phyloP scores from a whole-genome alignment of 1,140 invertebrate genomes.

The fruit fly (Drosophila melanogaster) region DNA sequence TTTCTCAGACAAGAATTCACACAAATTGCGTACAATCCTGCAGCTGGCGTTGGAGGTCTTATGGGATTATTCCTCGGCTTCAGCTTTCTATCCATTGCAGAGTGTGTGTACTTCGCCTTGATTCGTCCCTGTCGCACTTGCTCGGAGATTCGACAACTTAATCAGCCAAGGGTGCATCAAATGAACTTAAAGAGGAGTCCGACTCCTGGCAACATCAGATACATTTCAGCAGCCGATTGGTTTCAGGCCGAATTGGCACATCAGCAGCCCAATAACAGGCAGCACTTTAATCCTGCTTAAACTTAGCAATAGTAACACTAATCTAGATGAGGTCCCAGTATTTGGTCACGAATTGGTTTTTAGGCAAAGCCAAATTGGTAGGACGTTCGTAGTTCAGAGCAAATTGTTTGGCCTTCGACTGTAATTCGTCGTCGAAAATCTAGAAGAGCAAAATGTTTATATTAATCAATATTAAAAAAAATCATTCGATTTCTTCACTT shows the following conservation, averaged over 20 bases:
- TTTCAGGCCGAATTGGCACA: conserved; percentile 40
- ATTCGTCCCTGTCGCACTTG: conserved; percentile 86
- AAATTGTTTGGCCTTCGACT: conserved; percentile 87
- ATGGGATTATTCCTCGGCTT: conserved; percentile 93
- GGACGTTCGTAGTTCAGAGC: conserved; percentile 88
- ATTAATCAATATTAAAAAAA: not conserved
- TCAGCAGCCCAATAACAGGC: conserved; percentile 22
- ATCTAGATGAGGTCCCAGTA: conserved; percentile 59
- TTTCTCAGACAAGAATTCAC: not conserved
- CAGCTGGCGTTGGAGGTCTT: conserved; percentile 91
- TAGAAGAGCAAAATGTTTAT: conserved; percentile 63
- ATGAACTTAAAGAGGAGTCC: not conserved
- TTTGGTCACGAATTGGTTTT: conserved; percentile 53
- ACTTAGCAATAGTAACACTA: not conserved
- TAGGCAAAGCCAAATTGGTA: conserved; percentile 43
- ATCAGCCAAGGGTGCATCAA: conserved; percentile 1
- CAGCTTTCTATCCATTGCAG: conserved; percentile 90
- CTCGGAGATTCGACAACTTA: conserved; percentile 43
- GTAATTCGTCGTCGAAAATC: conserved; percentile 88
- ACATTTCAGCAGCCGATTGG: conserved; percentile 44
- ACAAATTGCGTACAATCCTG: not conserved
- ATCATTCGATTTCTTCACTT: conserved; percentile 44
- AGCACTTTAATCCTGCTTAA: conserved; percentile 38
- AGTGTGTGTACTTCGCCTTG: conserved; percentile 89
- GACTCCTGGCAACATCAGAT: conserved; percentile 10